These are phyloP conservation scores for Eclectus roratus DNA, from an alignment of 2,113 vertebrate species.

Conservation along the genomic window DNA sequence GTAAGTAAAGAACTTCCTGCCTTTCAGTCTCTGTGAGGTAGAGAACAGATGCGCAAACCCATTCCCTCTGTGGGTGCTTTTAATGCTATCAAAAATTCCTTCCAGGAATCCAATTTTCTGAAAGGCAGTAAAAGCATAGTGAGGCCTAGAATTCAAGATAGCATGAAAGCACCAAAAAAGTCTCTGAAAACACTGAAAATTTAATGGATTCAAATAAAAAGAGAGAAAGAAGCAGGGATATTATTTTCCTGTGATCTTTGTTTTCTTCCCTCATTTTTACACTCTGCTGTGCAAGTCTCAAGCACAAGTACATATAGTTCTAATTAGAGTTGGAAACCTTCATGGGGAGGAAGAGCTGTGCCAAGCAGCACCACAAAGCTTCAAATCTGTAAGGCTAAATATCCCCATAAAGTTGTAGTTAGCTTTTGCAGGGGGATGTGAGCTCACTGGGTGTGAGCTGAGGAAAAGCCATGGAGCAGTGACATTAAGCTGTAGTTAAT, in stretches of 20 bases:
- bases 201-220: background rate
- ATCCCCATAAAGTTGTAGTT: rapidly evolving
- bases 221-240: background rate
- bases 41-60: background rate
- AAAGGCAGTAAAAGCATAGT: background rate
- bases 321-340: conserved; percentile 21
- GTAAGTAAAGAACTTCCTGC: background rate
- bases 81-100: background rate
- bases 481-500: background rate
- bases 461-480: background rate
- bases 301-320: background rate
- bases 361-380: background rate
- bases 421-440: background rate
- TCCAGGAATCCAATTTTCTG: conserved; percentile 10
- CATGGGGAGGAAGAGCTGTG: background rate
- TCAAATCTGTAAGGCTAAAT: background rate
- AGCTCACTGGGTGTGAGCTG: background rate
- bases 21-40: background rate
- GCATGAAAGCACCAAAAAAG: background rate
- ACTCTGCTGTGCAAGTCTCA: background rate
- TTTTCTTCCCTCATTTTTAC: background rate
- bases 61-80: background rate
- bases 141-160: background rate
- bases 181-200: background rate
- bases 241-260: background rate